Evolutionary conservation across 2,888 invertebrate species (phyloP).

Genomic region (Adineta ricciae): DNA sequence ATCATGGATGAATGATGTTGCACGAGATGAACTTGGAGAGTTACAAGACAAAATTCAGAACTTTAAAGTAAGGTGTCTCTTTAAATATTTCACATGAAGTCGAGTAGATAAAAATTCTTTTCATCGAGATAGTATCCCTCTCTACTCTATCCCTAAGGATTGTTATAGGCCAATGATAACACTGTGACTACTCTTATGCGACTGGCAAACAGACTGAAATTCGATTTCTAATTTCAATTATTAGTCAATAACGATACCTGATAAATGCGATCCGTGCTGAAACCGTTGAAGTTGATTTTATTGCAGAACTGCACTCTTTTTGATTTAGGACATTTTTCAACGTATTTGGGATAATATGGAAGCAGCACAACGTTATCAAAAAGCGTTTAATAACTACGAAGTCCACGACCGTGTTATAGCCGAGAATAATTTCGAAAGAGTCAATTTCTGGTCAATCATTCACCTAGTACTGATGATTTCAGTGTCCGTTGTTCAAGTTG

Average conservation of each 20-base stretch:
- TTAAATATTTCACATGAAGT: too few relatives aligned
- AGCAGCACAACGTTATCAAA: conserved; percentile 38
- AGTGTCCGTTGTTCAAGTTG: conserved; percentile 49
- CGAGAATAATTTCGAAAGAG: conserved; percentile 68
- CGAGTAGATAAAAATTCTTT: too few relatives aligned
- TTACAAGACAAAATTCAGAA: conserved; percentile 50
- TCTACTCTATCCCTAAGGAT: too few relatives aligned
- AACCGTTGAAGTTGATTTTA: too few relatives aligned
- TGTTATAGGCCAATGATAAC: too few relatives aligned
- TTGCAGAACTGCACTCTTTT: too few relatives aligned
- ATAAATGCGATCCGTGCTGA: too few relatives aligned
- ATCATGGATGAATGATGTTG: conserved; percentile 30
- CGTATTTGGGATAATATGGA: conserved; percentile 22
- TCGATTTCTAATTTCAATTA: too few relatives aligned
- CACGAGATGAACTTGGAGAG: conserved; percentile 55
- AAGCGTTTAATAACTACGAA: conserved; percentile 61
- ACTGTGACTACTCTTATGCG: too few relatives aligned
- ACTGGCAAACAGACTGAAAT: too few relatives aligned
- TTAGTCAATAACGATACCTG: too few relatives aligned
- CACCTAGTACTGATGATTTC: conserved; percentile 64
- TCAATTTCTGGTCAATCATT: conserved; percentile 67
- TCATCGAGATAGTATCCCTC: too few relatives aligned
- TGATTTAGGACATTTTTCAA: conserved; percentile 11
- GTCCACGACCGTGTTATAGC: conserved; percentile 70
- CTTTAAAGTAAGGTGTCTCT: conserved; percentile 39